Percentiles rank a stretch among this genome's conserved stretches.
These are phyloP conservation scores for Philaenus spumarius DNA, from an alignment of 1,140 invertebrate genomes.

Conservation along the genomic window DNA sequence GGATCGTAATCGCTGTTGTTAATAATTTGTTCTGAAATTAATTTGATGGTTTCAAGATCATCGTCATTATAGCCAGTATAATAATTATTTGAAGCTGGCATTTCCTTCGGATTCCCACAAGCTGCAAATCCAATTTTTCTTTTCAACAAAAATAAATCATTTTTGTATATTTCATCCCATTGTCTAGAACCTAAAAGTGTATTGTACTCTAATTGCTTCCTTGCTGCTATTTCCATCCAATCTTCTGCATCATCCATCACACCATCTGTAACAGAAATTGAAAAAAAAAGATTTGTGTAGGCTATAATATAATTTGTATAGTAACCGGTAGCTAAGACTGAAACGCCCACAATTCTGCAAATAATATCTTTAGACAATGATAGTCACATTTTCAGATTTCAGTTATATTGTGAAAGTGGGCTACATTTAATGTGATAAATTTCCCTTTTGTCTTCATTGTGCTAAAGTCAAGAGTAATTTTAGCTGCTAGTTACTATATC, in stretches of 20 bases:
- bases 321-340: no score
- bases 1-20: conserved; percentile 5
- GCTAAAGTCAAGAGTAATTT: no score
- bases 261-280: background rate
- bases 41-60: background rate
- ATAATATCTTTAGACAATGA: no score
- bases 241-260: background rate
- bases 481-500: no score
- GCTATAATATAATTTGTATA: no score
- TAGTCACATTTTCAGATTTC: no score
- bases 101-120: conserved; percentile 1
- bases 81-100: conserved; percentile 2
- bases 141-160: background rate
- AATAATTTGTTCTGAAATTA: background rate
- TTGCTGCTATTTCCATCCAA: background rate
- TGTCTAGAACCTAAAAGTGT: background rate
- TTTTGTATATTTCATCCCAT: conserved; percentile 4
- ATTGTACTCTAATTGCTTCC: background rate
- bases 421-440: no score
- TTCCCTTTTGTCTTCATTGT: no score
- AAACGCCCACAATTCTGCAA: no score
- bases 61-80: background rate
- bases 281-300: no score
- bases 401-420: no score
- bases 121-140: conserved; percentile 10